Percentiles rank a stretch among this genome's conserved stretches.
These are phyloP conservation scores for Nebria salina DNA, from an alignment of 2,888 invertebrate species.

Conservation along the genomic window DNA sequence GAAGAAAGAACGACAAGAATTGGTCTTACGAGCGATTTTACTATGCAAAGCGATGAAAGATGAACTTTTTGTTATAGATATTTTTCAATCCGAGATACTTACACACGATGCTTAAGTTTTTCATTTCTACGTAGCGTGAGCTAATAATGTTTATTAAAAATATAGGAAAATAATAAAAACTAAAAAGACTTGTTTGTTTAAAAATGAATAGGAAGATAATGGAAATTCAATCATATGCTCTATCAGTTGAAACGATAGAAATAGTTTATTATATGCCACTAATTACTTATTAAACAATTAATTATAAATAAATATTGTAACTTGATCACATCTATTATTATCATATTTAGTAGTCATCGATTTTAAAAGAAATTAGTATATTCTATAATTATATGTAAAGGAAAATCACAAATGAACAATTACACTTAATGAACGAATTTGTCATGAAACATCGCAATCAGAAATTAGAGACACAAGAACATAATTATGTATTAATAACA, in stretches of 20 bases:
- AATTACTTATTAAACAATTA: not conserved
- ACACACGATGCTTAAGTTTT: no score
- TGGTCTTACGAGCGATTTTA: no score
- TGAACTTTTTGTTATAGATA: no score
- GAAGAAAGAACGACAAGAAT: no score
- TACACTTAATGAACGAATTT: not conserved
- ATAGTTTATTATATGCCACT: not conserved
- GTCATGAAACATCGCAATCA: not conserved
- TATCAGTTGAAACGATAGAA: not conserved
- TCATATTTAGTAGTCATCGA: not conserved
- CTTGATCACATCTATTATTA: not conserved
- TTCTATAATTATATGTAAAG: not conserved
- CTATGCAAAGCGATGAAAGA: no score
- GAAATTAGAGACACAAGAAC: slow-evolving; percentile 12
- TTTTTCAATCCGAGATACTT: no score
- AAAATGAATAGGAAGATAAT: not conserved
- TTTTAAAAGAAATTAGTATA: not conserved
- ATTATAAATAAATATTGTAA: not conserved
- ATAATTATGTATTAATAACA: slow-evolving; percentile 16
- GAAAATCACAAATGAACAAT: not conserved
- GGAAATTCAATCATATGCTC: not conserved
- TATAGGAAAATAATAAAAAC: no score
- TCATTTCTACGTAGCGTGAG: no score
- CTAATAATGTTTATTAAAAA: no score
- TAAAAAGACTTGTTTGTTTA: no score